Conservation (phyloP, 2,797 vertebrate species). For the Cossypha niveicapilla region DNA sequence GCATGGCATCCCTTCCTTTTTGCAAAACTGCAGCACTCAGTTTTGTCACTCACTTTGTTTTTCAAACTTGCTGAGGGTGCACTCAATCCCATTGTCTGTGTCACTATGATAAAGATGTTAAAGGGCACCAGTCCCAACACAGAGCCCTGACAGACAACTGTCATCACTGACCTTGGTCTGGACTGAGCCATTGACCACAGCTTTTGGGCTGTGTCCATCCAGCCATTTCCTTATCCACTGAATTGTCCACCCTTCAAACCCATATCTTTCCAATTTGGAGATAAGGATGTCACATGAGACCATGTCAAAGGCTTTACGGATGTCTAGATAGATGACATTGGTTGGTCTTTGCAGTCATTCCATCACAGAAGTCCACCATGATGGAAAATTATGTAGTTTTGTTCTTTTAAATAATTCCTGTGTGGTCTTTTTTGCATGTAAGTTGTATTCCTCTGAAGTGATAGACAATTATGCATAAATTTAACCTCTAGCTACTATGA, state of each 20-base stretch:
- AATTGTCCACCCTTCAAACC: background rate
- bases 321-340: background rate
- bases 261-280: background rate
- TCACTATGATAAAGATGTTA: background rate
- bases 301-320: background rate
- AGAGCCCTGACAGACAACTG: background rate
- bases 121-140: background rate
- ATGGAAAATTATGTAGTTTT: background rate
- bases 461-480: background rate
- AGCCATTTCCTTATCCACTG: background rate
- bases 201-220: background rate
- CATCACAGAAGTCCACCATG: background rate
- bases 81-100: background rate
- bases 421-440: background rate
- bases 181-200: background rate
- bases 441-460: background rate
- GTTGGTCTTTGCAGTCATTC: background rate
- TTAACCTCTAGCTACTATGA: background rate
- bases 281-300: background rate
- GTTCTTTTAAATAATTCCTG: background rate
- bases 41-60: background rate
- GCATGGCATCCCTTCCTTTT: background rate
- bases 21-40: background rate
- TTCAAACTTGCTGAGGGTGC: background rate
- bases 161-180: background rate